Evolutionary conservation across 2,797 vertebrate species (phyloP).

Genomic region (Poecile montanus): DNA sequence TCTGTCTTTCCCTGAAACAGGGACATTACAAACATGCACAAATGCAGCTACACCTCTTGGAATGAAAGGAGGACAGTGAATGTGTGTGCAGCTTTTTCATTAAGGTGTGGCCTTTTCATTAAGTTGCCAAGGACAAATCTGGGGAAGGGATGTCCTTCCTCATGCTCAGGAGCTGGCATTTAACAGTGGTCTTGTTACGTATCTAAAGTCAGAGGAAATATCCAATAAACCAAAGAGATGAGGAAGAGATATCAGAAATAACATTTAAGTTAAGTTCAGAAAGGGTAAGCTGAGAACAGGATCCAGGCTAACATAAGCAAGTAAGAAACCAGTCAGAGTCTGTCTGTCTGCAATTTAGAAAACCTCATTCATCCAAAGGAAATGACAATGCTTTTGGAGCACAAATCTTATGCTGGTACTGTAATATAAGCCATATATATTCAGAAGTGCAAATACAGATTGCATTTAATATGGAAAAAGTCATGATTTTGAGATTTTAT

Average conservation of each 20-base stretch:
- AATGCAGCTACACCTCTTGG: not conserved
- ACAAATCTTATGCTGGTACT: not conserved
- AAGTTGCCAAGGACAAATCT: not conserved
- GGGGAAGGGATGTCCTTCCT: not conserved
- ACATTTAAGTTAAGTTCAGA: not conserved
- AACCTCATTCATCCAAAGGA: not conserved
- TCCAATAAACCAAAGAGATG: not conserved
- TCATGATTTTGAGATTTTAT: not conserved
- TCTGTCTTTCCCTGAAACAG: not conserved
- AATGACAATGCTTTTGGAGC: not conserved
- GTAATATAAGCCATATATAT: not conserved
- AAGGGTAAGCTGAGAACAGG: not conserved
- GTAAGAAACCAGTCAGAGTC: not conserved
- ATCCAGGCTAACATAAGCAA: not conserved
- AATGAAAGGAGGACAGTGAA: not conserved
- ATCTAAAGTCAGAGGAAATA: not conserved
- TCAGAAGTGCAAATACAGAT: constrained; percentile 3
- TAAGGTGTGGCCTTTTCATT: not conserved
- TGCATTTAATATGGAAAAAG: not conserved
- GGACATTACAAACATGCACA: not conserved
- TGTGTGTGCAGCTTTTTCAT: not conserved
- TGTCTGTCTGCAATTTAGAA: not conserved
- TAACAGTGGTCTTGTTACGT: not conserved
- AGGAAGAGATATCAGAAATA: not conserved
- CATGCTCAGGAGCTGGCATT: not conserved